Conservation (phyloP, 2,797 vertebrate species). For the Nasua narica region DNA sequence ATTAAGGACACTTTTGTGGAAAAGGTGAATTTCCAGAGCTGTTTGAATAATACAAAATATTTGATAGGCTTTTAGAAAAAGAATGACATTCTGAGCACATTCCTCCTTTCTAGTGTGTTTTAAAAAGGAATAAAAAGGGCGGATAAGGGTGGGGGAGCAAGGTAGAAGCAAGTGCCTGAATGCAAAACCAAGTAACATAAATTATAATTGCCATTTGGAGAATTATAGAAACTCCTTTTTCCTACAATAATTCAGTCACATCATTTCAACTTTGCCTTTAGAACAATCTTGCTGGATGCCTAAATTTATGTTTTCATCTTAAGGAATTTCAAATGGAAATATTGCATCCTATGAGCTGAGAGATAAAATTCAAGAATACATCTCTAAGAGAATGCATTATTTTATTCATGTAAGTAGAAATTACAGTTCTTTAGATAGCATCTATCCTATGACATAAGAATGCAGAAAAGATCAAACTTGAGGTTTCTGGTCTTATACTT, state of each 20-base stretch:
- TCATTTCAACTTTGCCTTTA: slow-evolving; percentile 59
- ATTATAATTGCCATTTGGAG: not conserved
- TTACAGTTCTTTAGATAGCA: slow-evolving; percentile 60
- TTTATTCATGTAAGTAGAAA: slow-evolving; percentile 77
- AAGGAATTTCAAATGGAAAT: slow-evolving; percentile 62
- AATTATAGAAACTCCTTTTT: slow-evolving; percentile 1
- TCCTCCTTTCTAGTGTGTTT: not conserved
- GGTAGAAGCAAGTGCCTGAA: not conserved
- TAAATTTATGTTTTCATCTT: slow-evolving; percentile 76
- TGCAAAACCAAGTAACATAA: not conserved
- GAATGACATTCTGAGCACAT: not conserved
- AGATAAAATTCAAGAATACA: slow-evolving; percentile 72
- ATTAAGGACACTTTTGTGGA: not conserved
- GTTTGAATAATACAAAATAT: not conserved
- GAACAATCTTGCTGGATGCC: slow-evolving; percentile 63
- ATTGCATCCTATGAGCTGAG: slow-evolving; percentile 58
- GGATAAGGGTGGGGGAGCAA: not conserved
- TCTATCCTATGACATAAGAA: slow-evolving; percentile 53
- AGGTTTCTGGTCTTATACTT: slow-evolving; percentile 70
- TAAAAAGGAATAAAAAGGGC: not conserved
- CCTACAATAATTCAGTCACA: slow-evolving; percentile 40
- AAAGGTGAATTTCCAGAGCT: not conserved
- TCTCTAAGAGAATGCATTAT: slow-evolving; percentile 73
- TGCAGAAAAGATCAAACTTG: slow-evolving; percentile 69
- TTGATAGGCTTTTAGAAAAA: not conserved